These are phyloP conservation scores for Megalops cyprinoides DNA, from an alignment of 2,797 vertebrate genomes.

Conservation along the genomic window DNA sequence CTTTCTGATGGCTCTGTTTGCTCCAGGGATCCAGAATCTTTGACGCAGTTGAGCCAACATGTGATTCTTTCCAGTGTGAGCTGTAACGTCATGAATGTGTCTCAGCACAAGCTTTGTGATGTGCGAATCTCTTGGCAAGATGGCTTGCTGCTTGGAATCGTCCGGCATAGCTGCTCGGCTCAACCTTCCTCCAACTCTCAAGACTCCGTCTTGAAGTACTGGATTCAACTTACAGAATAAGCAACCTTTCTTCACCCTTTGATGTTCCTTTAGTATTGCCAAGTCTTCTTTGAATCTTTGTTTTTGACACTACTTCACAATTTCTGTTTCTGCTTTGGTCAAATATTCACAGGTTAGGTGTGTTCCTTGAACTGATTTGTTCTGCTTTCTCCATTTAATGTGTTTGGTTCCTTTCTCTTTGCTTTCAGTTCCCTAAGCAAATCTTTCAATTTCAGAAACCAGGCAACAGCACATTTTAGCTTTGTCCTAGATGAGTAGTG, in stretches of 20 bases:
- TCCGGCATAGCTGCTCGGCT: conserved; percentile 18
- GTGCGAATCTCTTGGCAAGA: conserved; percentile 30
- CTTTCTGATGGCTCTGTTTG: conserved; percentile 27
- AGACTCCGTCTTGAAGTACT: conserved; percentile 34
- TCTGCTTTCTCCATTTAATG: not conserved
- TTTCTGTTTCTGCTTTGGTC: conserved; percentile 25
- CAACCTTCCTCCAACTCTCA: conserved; percentile 37
- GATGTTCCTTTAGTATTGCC: conserved; percentile 27
- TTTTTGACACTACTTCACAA: conserved; percentile 28
- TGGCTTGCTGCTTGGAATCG: conserved; percentile 35
- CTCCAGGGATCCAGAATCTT: conserved; percentile 31
- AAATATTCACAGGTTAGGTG: conserved; percentile 25
- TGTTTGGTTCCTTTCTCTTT: conserved; percentile 15
- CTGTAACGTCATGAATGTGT: conserved; percentile 32
- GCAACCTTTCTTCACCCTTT: conserved; percentile 41
- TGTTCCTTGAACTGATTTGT: conserved; percentile 13
- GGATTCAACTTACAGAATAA: conserved; percentile 31
- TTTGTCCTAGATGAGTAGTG: conserved; percentile 7
- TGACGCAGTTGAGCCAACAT: conserved; percentile 32
- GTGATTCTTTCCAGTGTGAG: conserved; percentile 36
- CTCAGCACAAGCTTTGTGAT: conserved; percentile 36
- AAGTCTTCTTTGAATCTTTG: conserved; percentile 35
- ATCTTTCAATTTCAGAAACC: conserved; percentile 36
- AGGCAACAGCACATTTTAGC: conserved; percentile 34
- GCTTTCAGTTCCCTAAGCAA: conserved; percentile 1